Percentiles rank a stretch among this genome's conserved stretches.
phyloP scores from a whole-genome alignment of 2,113 vertebrate species.

The Otolemur garnettii region DNA sequence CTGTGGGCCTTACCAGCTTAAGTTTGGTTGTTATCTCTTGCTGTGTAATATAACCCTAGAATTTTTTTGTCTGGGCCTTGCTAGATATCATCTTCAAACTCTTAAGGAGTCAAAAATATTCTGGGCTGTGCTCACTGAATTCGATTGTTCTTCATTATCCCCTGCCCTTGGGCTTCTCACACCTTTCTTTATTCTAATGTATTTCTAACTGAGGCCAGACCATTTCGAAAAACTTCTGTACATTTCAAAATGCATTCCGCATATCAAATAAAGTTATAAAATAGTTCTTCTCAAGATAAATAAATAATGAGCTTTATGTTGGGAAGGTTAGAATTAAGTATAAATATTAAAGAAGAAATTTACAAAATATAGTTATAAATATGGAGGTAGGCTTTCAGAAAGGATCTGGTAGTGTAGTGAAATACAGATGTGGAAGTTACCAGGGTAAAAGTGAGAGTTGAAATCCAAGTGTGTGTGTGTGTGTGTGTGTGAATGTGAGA shows the following conservation, averaged over 20 bases:
- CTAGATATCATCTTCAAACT: constrained; percentile 19
- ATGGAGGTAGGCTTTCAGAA: constrained; percentile 11
- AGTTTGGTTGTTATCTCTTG: neutral
- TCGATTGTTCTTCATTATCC: neutral
- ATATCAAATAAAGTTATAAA: constrained; percentile 65
- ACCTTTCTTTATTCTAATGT: neutral
- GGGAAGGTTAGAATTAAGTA: constrained; percentile 55
- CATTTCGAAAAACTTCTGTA: neutral
- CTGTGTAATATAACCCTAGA: neutral
- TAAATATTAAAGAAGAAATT: constrained; percentile 67
- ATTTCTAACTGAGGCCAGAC: neutral
- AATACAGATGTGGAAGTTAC: neutral
- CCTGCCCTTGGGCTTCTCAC: neutral
- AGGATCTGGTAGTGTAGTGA: neutral
- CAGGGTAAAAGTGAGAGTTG: constrained; percentile 7
- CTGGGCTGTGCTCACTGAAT: neutral
- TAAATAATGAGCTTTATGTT: constrained; percentile 64
- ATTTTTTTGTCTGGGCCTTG: neutral
- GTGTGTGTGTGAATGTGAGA: neutral
- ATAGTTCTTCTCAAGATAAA: constrained; percentile 65
- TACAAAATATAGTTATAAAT: constrained; percentile 34
- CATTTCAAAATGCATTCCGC: constrained; percentile 35
- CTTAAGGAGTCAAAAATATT: neutral
- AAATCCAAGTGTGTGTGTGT: neutral
- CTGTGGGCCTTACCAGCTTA: neutral